These are phyloP conservation scores for Aegotheles bennettii DNA, from an alignment of 2,113 vertebrate genomes.

Conservation along the genomic window DNA sequence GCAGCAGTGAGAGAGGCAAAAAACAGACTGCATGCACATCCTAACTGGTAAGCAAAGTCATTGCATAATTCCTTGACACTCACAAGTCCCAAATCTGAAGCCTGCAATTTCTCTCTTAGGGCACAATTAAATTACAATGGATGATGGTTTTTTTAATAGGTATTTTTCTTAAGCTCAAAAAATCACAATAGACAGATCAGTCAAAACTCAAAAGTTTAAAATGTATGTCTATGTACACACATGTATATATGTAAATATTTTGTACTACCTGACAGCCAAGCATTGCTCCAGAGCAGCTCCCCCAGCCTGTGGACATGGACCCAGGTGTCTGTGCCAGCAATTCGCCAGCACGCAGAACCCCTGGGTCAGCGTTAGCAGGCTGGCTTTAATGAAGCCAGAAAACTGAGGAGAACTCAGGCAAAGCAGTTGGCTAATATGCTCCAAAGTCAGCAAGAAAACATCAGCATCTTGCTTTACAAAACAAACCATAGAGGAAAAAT, in stretches of 20 bases:
- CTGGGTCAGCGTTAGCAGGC: neutral
- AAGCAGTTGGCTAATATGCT: neutral
- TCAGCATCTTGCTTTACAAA: neutral
- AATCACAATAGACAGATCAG: neutral
- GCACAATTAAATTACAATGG: neutral
- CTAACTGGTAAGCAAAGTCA: neutral
- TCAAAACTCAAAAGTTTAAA: neutral
- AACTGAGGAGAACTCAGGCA: neutral
- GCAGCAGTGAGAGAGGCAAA: neutral
- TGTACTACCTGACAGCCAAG: neutral
- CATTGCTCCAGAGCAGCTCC: neutral
- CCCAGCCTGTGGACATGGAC: neutral
- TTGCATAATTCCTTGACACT: neutral
- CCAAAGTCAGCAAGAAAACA: neutral
- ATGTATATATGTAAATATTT: neutral
- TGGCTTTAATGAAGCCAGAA: constrained; percentile 7
- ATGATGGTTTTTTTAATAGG: neutral
- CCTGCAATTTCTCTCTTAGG: neutral
- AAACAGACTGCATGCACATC: neutral
- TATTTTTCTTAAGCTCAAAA: neutral
- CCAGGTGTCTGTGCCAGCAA: neutral
- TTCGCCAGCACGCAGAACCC: neutral
- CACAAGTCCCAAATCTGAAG: neutral
- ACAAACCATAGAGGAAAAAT: neutral
- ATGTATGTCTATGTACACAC: fast-evolving